A percentile compares a stretch with the other conserved stretches of the same genome.
phyloP scores from a whole-genome alignment of 2,113 vertebrate species.

The Neolamprologus kungweensis region DNA sequence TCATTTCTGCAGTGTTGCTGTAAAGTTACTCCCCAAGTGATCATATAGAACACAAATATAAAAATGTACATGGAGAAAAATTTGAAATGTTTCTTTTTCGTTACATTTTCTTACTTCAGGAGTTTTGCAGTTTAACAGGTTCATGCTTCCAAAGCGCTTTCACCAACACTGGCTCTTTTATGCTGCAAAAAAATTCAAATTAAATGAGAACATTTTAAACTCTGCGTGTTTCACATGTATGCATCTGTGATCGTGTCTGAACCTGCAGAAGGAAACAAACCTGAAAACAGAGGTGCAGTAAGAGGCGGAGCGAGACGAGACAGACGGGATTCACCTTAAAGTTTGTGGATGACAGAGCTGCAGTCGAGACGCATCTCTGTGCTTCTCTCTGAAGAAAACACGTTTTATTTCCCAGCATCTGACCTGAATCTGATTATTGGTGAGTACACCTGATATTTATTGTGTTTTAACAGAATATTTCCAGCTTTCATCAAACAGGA shows the following conservation, averaged over 20 bases:
- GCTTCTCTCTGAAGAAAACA: background rate
- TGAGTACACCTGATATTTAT: background rate
- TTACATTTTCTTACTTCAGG: rapidly evolving
- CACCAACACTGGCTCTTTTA: background rate
- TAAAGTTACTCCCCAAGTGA: rapidly evolving
- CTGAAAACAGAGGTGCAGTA: background rate
- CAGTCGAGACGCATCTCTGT: background rate
- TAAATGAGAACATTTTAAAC: background rate
- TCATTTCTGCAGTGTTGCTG: background rate
- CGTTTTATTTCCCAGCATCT: background rate
- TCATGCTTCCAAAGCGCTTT: background rate
- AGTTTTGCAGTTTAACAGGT: rapidly evolving
- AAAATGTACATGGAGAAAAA: rapidly evolving
- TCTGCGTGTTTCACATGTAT: background rate
- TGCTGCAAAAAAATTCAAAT: background rate
- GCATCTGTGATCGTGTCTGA: rapidly evolving
- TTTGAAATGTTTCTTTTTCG: rapidly evolving
- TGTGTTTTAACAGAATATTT: background rate
- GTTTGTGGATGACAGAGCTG: background rate
- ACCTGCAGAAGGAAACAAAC: background rate
- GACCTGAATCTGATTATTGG: background rate
- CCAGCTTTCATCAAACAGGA: background rate
- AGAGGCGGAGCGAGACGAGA: background rate
- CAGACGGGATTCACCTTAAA: background rate
- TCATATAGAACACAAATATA: background rate